Evolutionary conservation across 2,888 invertebrate species (phyloP).

Genomic region (Eupeodes luniger): DNA sequence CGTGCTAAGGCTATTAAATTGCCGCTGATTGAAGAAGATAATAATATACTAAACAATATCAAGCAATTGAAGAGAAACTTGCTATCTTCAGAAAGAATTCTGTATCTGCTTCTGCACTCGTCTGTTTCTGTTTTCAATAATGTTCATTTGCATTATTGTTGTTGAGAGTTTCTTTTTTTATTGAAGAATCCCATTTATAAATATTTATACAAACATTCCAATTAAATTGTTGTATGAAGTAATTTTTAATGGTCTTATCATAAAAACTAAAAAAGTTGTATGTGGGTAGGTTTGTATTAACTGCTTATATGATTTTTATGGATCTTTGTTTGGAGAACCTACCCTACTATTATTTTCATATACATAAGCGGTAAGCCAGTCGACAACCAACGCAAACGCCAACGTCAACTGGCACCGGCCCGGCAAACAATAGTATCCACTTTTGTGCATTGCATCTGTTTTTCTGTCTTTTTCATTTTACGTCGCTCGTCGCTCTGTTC

Average conservation of each 20-base stretch:
- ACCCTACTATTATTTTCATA: background rate
- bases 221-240: constrained; percentile 42
- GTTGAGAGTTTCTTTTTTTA: constrained; percentile 9
- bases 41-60: background rate
- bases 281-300: background rate
- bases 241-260: constrained; percentile 40
- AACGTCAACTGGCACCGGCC: background rate
- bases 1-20: constrained; percentile 60
- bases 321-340: constrained; percentile 34
- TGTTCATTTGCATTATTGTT: constrained; percentile 41
- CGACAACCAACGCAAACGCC: background rate
- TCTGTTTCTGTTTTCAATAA: background rate
- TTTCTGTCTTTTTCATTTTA: background rate
- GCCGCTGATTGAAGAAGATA: constrained; percentile 45
- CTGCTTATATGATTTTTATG: background rate
- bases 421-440: constrained; percentile 42
- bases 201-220: constrained; percentile 48
- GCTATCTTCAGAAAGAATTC: background rate
- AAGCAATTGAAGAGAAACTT: constrained; percentile 28
- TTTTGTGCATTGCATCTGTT: constrained; percentile 28
- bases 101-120: too few relatives aligned
- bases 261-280: background rate
- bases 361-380: background rate
- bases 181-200: constrained; percentile 23
- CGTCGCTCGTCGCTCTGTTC: background rate